A percentile compares a stretch with the other conserved stretches of the same genome.
These are phyloP conservation scores for Tiphia femorata DNA, from an alignment of 2,888 invertebrate genomes.

Conservation along the genomic window DNA sequence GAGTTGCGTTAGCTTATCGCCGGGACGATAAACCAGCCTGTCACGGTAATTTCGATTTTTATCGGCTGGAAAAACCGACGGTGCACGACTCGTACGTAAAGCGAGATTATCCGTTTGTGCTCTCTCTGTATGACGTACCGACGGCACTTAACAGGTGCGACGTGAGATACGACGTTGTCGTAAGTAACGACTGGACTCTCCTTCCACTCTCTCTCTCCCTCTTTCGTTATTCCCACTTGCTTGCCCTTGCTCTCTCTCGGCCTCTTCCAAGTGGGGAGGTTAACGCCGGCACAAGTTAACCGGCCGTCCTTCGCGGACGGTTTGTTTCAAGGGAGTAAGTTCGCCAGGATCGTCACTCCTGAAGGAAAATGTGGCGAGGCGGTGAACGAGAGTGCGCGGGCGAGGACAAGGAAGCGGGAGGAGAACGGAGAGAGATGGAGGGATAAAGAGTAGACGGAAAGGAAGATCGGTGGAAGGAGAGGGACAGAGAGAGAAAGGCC, in stretches of 20 bases:
- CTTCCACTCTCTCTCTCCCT: not conserved
- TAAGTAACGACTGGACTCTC: constrained; percentile 35
- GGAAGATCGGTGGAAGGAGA: constrained; percentile 10
- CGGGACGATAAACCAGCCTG: constrained; percentile 24
- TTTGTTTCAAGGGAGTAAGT: constrained; percentile 19
- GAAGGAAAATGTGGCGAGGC: not conserved
- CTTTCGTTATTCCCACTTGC: not conserved
- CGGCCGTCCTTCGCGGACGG: constrained; percentile 27
- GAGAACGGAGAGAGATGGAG: constrained; percentile 8
- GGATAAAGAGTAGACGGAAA: no score
- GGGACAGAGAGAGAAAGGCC: constrained; percentile 29
- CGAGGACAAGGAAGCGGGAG: not conserved
- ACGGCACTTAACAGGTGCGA: constrained; percentile 47
- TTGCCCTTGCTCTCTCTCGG: not conserved
- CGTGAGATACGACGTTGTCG: constrained; percentile 46
- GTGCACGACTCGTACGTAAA: constrained; percentile 10
- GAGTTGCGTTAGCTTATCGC: constrained; percentile 14
- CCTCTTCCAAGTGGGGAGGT: constrained; percentile 13
- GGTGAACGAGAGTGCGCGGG: constrained; percentile 3
- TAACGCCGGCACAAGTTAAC: constrained; percentile 30
- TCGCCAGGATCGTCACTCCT: not conserved
- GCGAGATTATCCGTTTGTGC: constrained; percentile 29
- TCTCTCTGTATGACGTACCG: constrained; percentile 26
- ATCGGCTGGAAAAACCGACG: constrained; percentile 1
- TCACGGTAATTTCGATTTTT: constrained; percentile 22